Percentiles rank a stretch among this genome's conserved stretches.
Evolutionary conservation across 2,113 vertebrate species (phyloP).

Genomic region (Sapayoa aenigma): DNA sequence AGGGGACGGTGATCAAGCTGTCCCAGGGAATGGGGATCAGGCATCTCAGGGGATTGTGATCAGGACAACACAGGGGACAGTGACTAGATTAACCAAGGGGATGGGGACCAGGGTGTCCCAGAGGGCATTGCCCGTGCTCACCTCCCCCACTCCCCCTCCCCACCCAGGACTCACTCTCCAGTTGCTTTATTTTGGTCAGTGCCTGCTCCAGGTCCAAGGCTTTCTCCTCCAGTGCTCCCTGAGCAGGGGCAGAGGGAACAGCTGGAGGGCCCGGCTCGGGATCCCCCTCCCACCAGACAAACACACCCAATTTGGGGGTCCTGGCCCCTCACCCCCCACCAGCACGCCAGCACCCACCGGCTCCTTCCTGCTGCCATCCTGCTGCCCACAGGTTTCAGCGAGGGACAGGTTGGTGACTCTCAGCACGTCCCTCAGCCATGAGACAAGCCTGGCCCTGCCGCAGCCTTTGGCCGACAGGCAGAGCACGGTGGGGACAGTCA

Average conservation of each 20-base stretch:
- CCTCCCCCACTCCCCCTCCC: too few relatives aligned
- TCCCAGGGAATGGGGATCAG: too few relatives aligned
- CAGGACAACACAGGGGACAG: fast-evolving
- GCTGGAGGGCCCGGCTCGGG: fast-evolving
- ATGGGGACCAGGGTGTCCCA: fast-evolving
- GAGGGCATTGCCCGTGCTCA: fast-evolving
- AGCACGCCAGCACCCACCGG: not conserved
- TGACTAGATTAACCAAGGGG: not conserved
- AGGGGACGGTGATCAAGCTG: fast-evolving
- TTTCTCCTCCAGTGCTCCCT: not conserved
- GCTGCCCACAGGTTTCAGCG: fast-evolving
- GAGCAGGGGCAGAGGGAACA: not conserved
- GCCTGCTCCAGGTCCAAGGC: not conserved
- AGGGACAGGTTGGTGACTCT: not conserved
- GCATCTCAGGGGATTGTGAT: too few relatives aligned
- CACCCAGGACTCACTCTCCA: not conserved
- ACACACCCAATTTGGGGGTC: fast-evolving
- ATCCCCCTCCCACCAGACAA: fast-evolving
- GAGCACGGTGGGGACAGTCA: too few relatives aligned
- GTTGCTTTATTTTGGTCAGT: fast-evolving
- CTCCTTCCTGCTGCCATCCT: not conserved
- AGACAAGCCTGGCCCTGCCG: fast-evolving
- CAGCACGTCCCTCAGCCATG: fast-evolving
- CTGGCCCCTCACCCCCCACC: not conserved
- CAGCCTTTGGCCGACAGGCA: fast-evolving